phyloP scores from a whole-genome alignment of 2,113 vertebrate species.

The Pogona vitticeps region DNA sequence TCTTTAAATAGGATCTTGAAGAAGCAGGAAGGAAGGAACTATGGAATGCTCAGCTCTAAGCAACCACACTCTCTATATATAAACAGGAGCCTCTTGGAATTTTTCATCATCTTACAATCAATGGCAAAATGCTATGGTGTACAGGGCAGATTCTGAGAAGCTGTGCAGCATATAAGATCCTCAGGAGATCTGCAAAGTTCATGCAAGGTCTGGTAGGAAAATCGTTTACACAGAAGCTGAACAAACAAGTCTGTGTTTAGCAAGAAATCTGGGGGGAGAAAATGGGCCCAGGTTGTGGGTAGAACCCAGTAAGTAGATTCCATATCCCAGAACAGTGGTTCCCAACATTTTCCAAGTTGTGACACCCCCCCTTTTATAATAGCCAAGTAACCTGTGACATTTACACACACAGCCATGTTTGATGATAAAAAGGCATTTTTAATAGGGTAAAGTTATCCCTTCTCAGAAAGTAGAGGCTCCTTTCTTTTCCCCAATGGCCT shows the following conservation, averaged over 20 bases:
- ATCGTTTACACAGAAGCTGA: background rate
- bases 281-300: too few relatives aligned
- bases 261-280: background rate
- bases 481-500: too few relatives aligned
- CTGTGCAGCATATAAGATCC: background rate
- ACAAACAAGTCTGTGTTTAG: background rate
- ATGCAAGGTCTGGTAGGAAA: background rate
- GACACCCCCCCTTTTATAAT: too few relatives aligned
- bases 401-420: too few relatives aligned
- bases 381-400: too few relatives aligned
- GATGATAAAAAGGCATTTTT: too few relatives aligned
- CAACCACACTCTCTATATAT: conserved; percentile 31
- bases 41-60: conserved; percentile 8
- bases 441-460: too few relatives aligned
- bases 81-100: background rate
- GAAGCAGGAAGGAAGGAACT: conserved; percentile 30
- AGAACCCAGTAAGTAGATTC: too few relatives aligned
- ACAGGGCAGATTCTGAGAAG: background rate
- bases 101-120: conserved; percentile 1
- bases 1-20: conserved; percentile 25
- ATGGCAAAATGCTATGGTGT: background rate
- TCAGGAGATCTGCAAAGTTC: background rate
- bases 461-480: too few relatives aligned
- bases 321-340: too few relatives aligned
- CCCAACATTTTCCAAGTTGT: too few relatives aligned